Evolutionary conservation across 92 coral and sea anemone species (phyloP).

Genomic region (Scolanthus callimorphus): DNA sequence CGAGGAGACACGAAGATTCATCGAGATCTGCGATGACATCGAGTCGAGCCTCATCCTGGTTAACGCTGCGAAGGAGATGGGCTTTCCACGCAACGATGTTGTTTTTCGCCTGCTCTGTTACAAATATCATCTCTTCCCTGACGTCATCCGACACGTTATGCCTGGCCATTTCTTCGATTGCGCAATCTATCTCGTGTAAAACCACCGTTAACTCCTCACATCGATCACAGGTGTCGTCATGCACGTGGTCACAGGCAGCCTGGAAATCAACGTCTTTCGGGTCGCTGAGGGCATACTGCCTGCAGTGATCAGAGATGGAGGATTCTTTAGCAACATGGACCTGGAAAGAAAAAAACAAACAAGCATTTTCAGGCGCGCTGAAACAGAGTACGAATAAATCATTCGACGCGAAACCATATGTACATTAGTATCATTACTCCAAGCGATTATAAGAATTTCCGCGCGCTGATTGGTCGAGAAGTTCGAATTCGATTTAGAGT

Average conservation of each 20-base stretch:
- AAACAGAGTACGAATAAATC: too few relatives aligned
- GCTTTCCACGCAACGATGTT: constrained; percentile 59
- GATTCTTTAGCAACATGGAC: constrained; percentile 56
- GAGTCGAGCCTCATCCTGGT: constrained; percentile 56
- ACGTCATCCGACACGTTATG: not conserved
- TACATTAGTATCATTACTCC: too few relatives aligned
- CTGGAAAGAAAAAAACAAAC: too few relatives aligned
- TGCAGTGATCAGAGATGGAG: too few relatives aligned
- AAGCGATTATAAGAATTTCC: too few relatives aligned
- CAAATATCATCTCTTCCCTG: constrained; percentile 7
- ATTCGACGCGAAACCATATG: too few relatives aligned
- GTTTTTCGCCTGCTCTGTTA: constrained; percentile 18
- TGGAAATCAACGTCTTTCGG: too few relatives aligned
- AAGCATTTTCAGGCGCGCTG: too few relatives aligned
- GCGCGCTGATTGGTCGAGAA: too few relatives aligned
- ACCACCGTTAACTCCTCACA: constrained; percentile 4
- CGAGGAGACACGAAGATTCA: too few relatives aligned
- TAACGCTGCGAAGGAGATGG: constrained; percentile 39
- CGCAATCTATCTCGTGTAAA: constrained; percentile 7
- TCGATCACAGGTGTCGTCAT: constrained; percentile 2
- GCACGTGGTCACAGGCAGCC: constrained; percentile 15
- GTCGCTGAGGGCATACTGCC: constrained; percentile 48
- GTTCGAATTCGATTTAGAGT: too few relatives aligned
- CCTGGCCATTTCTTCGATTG: too few relatives aligned
- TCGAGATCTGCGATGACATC: constrained; percentile 33